Conservation (phyloP, 2,113 vertebrate genomes). For the Toxostoma redivivum region DNA sequence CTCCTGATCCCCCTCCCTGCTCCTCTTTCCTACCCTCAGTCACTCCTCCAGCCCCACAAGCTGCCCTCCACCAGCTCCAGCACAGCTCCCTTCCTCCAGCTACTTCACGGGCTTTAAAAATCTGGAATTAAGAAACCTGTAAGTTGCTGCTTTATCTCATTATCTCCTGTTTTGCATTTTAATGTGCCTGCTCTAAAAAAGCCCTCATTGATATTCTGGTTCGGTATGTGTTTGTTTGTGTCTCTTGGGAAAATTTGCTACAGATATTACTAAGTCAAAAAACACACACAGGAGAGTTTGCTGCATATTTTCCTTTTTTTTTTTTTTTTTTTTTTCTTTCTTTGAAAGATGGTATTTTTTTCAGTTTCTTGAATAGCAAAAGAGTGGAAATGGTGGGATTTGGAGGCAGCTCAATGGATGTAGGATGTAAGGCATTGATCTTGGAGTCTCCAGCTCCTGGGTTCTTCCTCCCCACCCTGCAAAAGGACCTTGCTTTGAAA, state of each 20-base stretch:
- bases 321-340: background rate
- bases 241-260: conserved; percentile 76
- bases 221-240: conserved; percentile 74
- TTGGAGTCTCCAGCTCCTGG: background rate
- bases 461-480: background rate
- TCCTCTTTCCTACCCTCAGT: background rate
- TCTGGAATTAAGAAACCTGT: conserved; percentile 70
- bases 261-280: conserved; percentile 71
- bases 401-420: background rate
- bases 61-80: background rate
- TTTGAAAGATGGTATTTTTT: conserved; percentile 37
- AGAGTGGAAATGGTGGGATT: background rate
- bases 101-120: background rate
- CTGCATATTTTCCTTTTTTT: conserved; percentile 31
- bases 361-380: background rate
- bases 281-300: conserved; percentile 58
- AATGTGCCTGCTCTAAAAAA: conserved; percentile 76
- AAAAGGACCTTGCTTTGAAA: background rate
- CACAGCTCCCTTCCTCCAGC: background rate
- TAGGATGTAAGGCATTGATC: background rate
- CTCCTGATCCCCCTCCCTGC: background rate
- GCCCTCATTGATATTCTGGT: conserved; percentile 77
- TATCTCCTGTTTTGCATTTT: conserved; percentile 82
- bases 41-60: background rate
- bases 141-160: conserved; percentile 77